Percentiles rank a stretch among this genome's conserved stretches.
Conservation (phyloP, 2,888 invertebrate species). For the Caenorhabditis virilis region DNA sequence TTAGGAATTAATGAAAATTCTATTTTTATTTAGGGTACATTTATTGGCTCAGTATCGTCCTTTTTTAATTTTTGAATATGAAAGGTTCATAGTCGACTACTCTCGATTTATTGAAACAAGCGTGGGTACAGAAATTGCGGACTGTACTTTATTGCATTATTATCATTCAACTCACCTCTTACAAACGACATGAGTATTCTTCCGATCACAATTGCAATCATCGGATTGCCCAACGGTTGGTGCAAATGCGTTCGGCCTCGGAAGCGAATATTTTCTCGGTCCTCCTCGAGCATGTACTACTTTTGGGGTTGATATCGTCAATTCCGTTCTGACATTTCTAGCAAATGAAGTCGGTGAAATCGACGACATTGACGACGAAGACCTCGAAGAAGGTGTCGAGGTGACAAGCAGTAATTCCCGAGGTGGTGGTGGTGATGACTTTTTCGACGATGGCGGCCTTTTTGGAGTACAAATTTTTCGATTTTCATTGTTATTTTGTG, state of each 20-base stretch:
- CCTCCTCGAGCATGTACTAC: constrained; percentile 20
- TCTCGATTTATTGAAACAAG: too few relatives aligned
- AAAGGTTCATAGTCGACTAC: too few relatives aligned
- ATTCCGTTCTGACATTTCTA: constrained; percentile 4
- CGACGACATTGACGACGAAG: constrained; percentile 33
- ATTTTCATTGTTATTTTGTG: neutral
- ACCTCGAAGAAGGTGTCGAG: constrained; percentile 30
- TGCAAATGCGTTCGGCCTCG: constrained; percentile 33
- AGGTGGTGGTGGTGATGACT: constrained; percentile 7
- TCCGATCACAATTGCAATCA: constrained; percentile 46
- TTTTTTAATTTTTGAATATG: neutral
- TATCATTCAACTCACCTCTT: constrained; percentile 30
- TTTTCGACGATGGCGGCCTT: neutral
- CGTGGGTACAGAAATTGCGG: too few relatives aligned
- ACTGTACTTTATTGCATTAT: neutral
- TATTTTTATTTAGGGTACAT: too few relatives aligned
- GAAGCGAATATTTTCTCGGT: constrained; percentile 32
- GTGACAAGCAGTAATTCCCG: constrained; percentile 30
- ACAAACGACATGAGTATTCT: constrained; percentile 46
- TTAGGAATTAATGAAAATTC: neutral
- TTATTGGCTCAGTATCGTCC: neutral
- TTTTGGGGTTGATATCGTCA: constrained; percentile 30
- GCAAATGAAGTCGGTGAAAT: constrained; percentile 1
- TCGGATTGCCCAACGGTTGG: constrained; percentile 27
- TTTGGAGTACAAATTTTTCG: neutral